phyloP scores from a whole-genome alignment of 2,113 vertebrate genomes.

The Paracanthobrama guichenoti region DNA sequence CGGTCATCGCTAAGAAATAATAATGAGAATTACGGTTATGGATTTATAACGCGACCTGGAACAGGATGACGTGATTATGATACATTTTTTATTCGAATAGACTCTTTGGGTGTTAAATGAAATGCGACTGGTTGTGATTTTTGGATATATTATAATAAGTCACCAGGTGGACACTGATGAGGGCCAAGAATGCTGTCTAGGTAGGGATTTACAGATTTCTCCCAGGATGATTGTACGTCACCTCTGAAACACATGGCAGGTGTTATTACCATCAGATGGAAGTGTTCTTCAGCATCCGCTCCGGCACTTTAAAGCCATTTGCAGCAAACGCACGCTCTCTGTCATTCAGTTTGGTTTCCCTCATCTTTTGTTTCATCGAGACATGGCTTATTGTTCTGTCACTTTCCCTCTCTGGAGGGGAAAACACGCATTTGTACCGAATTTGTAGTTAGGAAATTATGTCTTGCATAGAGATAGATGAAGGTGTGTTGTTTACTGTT shows the following conservation, averaged over 20 bases:
- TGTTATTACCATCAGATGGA: conserved; percentile 47
- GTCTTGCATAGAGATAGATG: not conserved
- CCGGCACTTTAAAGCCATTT: not conserved
- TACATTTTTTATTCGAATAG: too few relatives aligned
- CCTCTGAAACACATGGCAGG: conserved; percentile 21
- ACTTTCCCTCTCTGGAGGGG: not conserved
- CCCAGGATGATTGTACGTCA: too few relatives aligned
- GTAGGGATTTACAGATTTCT: too few relatives aligned
- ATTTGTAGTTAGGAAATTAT: not conserved
- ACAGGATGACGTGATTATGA: too few relatives aligned
- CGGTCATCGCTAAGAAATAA: too few relatives aligned
- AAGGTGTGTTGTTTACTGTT: conserved; percentile 3
- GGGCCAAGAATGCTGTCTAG: not conserved
- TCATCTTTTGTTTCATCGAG: not conserved
- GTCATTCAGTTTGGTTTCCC: not conserved
- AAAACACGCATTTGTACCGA: not conserved
- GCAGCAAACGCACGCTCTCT: too few relatives aligned
- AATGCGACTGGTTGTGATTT: not conserved
- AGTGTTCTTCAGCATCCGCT: conserved; percentile 34
- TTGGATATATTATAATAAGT: not conserved
- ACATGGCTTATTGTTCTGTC: not conserved
- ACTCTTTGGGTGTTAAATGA: not conserved
- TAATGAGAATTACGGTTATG: not conserved
- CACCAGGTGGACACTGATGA: not conserved
- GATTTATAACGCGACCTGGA: too few relatives aligned